Conservation (phyloP, 2,888 invertebrate species). For the Julus scanicus region DNA sequence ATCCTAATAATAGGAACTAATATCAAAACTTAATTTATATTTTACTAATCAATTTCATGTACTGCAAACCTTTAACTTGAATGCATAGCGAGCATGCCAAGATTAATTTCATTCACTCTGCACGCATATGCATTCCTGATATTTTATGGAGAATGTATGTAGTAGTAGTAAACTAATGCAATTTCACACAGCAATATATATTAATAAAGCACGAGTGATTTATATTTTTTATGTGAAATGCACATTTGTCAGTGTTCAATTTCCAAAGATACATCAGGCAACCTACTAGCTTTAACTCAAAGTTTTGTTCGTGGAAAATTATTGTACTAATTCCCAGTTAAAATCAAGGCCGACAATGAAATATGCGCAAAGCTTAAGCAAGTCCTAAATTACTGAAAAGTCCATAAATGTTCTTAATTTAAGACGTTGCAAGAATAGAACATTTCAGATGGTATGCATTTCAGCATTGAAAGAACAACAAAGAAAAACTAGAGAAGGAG, state of each 20-base stretch:
- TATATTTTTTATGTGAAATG: not conserved
- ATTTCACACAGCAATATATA: not conserved
- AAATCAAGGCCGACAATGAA: not conserved
- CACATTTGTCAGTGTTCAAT: not conserved
- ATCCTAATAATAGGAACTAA: not conserved
- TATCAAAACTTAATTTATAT: constrained; percentile 2
- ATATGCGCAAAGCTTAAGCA: not conserved
- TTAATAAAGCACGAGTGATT: not conserved
- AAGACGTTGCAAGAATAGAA: not conserved
- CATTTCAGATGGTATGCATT: not conserved
- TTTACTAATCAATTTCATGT: constrained; percentile 14
- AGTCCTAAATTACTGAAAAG: not conserved
- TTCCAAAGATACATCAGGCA: not conserved
- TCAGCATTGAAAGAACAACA: not conserved
- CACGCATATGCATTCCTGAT: not conserved
- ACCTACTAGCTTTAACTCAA: not conserved
- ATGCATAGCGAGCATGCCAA: not conserved
- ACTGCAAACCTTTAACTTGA: not conserved
- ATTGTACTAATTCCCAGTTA: not conserved
- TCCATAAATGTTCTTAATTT: not conserved
- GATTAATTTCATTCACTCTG: not conserved
- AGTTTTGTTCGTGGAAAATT: not conserved
- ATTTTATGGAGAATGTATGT: not conserved
- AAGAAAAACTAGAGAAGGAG: not conserved
- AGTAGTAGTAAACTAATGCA: not conserved